phyloP scores from a whole-genome alignment of 2,888 invertebrate species.

The Plagodis dolabraria region DNA sequence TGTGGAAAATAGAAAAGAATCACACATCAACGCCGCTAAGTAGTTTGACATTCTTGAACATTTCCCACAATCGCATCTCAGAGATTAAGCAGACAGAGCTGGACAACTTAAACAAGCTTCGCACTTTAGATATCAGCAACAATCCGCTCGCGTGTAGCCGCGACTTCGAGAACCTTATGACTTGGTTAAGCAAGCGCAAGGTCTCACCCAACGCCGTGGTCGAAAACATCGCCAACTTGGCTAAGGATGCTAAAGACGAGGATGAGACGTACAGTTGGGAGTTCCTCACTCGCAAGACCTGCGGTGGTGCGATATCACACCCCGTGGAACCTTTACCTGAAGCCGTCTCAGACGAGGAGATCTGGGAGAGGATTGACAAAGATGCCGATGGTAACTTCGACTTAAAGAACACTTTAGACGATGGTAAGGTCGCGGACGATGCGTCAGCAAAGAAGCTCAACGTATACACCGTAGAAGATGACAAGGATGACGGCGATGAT shows the following conservation, averaged over 20 bases:
- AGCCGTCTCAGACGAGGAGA: conserved; percentile 74
- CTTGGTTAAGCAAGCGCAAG: conserved; percentile 85
- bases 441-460: conserved; percentile 35
- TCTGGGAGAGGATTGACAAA: conserved; percentile 76
- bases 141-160: conserved; percentile 89
- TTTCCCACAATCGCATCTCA: conserved; percentile 85
- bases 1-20: conserved; percentile 86
- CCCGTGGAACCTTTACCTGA: conserved; percentile 62
- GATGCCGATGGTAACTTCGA: conserved; percentile 72
- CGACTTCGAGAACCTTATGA: conserved; percentile 88
- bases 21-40: conserved; percentile 75
- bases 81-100: conserved; percentile 85
- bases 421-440: conserved; percentile 67
- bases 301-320: conserved; percentile 64
- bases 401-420: conserved; percentile 72
- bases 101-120: conserved; percentile 83
- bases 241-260: conserved; percentile 65
- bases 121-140: conserved; percentile 85
- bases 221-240: conserved; percentile 71
- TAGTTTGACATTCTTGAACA: conserved; percentile 84
- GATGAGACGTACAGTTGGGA: conserved; percentile 76
- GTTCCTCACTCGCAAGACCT: conserved; percentile 73
- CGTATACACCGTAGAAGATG: conserved; percentile 52
- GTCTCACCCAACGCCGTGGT: conserved; percentile 80
- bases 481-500: conserved; percentile 60